Evolutionary conservation across 2,113 vertebrate species (phyloP).

Genomic region (Hyaena hyaena): DNA sequence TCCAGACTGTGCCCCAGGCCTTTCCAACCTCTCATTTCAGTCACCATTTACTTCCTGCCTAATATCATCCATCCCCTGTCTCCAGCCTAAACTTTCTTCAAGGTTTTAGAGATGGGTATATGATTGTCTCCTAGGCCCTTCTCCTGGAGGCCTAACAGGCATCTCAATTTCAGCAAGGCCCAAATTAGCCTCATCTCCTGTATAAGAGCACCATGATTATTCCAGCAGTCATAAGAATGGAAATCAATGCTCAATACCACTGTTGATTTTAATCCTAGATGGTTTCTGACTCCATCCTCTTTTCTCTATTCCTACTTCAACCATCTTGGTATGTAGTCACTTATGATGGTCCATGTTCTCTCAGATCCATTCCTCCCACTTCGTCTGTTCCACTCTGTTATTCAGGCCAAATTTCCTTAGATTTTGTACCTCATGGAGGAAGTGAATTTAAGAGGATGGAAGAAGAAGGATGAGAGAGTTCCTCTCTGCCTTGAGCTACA

Average conservation of each 20-base stretch:
- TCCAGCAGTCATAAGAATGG: neutral
- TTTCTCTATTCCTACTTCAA: neutral
- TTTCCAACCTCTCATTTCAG: neutral
- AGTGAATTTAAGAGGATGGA: neutral
- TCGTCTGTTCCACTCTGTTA: neutral
- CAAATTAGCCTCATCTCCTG: neutral
- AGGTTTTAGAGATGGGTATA: neutral
- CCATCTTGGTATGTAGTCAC: neutral
- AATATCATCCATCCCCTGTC: neutral
- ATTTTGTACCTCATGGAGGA: neutral
- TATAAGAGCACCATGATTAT: neutral
- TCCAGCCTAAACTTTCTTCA: neutral
- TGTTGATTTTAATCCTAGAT: neutral
- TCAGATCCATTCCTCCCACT: neutral
- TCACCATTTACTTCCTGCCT: neutral
- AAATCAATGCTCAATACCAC: neutral
- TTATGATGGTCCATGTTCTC: neutral
- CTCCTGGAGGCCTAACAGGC: neutral
- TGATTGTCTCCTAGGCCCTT: neutral
- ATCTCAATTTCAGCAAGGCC: neutral
- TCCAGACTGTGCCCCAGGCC: neutral
- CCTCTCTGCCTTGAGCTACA: neutral
- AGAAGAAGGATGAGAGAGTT: neutral
- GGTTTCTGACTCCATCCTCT: neutral
- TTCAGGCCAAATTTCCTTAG: neutral